phyloP scores from a whole-genome alignment of 2,888 invertebrate genomes.

The Tetrapedia diversipes region DNA sequence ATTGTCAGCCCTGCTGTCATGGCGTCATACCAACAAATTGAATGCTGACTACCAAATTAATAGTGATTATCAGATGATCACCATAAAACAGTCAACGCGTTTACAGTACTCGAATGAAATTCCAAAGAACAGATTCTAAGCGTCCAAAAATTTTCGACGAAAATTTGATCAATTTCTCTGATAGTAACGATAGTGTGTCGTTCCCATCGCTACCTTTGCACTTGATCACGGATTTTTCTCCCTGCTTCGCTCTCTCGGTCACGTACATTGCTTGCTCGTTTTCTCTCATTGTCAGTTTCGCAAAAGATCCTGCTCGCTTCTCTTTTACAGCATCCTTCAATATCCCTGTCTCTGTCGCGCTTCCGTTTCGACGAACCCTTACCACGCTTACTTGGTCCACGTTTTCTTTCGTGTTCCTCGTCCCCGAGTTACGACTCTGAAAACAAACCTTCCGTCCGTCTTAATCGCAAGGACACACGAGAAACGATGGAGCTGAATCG shows the following conservation, averaged over 20 bases:
- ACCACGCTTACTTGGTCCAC: background rate
- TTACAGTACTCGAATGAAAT: no score
- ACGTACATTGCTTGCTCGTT: constrained; percentile 32
- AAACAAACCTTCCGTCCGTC: constrained; percentile 51
- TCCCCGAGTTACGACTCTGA: constrained; percentile 45
- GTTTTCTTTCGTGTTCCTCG: background rate
- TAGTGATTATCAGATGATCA: no score
- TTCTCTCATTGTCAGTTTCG: constrained; percentile 20
- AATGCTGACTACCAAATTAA: no score
- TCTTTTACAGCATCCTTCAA: background rate
- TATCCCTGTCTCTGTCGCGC: background rate
- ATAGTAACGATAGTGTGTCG: background rate
- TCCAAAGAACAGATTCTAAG: background rate
- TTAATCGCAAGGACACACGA: constrained; percentile 42
- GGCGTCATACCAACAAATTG: no score
- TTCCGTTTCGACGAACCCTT: background rate
- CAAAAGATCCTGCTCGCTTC: constrained; percentile 14
- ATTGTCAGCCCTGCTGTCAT: no score
- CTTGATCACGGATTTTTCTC: constrained; percentile 2
- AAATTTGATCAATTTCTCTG: background rate
- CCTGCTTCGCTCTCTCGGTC: constrained; percentile 2
- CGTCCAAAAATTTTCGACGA: background rate
- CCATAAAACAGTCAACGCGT: no score
- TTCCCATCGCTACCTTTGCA: constrained; percentile 10
- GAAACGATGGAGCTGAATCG: constrained; percentile 20